Percentiles rank a stretch among this genome's conserved stretches.
Evolutionary conservation across 2,113 vertebrate species (phyloP).

Genomic region (Nematolebias whitei): DNA sequence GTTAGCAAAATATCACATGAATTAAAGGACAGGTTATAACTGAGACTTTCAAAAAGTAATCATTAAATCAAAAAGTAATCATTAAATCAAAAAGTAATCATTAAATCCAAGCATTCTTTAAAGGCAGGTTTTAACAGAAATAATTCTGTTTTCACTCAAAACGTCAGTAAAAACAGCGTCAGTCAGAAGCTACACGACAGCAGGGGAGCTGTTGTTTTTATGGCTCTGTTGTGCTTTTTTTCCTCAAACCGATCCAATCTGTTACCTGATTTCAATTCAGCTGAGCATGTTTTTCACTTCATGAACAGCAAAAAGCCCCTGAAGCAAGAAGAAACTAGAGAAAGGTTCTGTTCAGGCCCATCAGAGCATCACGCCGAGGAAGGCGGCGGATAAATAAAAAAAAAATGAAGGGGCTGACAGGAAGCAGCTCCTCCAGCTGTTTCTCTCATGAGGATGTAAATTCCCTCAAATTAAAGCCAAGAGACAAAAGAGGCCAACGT

Average conservation of each 20-base stretch:
- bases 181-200: not conserved
- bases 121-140: not conserved
- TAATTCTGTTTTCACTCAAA: not conserved
- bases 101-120: no score
- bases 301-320: not conserved
- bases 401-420: not conserved
- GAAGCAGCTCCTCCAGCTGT: not conserved
- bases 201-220: slow-evolving; percentile 1
- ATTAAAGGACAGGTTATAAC: no score
- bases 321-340: slow-evolving; percentile 5
- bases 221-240: not conserved
- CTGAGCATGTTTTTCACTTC: not conserved
- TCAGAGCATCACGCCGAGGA: not conserved
- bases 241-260: not conserved
- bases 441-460: slow-evolving; percentile 10
- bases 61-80: no score
- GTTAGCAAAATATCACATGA: no score
- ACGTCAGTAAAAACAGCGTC: not conserved
- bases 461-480: slow-evolving; percentile 5
- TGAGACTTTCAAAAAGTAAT: no score
- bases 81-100: no score
- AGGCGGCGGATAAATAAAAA: not conserved
- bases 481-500: not conserved
- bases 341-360: not conserved
- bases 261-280: slow-evolving; percentile 1